Evolutionary conservation across 2,797 vertebrate species (phyloP).

Genomic region (Falco cherrug): DNA sequence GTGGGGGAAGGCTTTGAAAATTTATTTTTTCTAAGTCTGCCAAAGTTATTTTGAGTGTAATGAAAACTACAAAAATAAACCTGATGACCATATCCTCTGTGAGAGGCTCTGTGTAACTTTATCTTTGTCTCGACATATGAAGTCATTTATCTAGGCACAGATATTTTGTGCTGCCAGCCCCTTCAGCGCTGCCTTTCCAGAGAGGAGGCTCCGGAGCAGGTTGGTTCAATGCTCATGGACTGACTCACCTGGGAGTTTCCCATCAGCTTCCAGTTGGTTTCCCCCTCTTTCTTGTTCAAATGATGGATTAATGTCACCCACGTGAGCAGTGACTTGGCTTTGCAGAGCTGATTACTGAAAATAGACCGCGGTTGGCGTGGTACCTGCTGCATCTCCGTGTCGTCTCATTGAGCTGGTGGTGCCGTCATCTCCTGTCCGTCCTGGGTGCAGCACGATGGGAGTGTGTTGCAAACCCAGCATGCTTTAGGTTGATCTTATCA

Average conservation of each 20-base stretch:
- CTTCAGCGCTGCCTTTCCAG: background rate
- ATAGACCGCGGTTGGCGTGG: background rate
- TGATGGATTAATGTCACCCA: background rate
- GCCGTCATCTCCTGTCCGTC: background rate
- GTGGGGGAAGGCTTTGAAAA: slow-evolving; percentile 30
- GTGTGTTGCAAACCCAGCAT: background rate
- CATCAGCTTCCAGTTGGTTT: background rate
- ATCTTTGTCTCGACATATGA: slow-evolving; percentile 51
- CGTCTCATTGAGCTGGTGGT: background rate
- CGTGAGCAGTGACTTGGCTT: background rate
- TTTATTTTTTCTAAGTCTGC: slow-evolving; percentile 65
- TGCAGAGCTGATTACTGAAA: background rate
- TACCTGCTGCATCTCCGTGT: background rate
- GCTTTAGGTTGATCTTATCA: background rate
- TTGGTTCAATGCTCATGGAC: background rate
- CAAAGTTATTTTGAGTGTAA: slow-evolving; percentile 65
- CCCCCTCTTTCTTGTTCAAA: background rate
- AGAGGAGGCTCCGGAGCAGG: background rate
- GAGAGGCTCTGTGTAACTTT: slow-evolving; percentile 54
- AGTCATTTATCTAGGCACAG: slow-evolving; percentile 39
- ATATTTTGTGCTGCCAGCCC: slow-evolving; percentile 9
- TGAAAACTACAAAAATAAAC: slow-evolving; percentile 72
- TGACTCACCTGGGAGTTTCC: background rate
- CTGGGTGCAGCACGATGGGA: background rate
- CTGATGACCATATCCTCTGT: slow-evolving; percentile 29